These are phyloP conservation scores for Butorides virescens DNA, from an alignment of 2,113 vertebrate species.

Conservation along the genomic window DNA sequence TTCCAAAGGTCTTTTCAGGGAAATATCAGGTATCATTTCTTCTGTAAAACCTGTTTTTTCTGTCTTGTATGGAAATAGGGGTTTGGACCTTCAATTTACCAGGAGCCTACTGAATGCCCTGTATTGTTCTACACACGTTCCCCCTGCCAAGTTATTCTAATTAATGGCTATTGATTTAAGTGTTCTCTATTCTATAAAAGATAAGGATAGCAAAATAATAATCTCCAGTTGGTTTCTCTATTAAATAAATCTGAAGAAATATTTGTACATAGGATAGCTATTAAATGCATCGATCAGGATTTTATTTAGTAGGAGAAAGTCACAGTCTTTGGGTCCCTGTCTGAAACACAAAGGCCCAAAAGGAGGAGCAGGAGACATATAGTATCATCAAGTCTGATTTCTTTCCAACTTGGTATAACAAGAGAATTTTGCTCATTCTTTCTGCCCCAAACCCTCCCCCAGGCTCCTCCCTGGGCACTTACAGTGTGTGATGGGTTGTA, in stretches of 20 bases:
- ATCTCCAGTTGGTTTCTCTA: not conserved
- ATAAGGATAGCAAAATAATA: not conserved
- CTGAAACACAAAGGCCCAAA: not conserved
- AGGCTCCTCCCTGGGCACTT: not conserved
- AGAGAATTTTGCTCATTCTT: not conserved
- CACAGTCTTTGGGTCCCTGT: not conserved
- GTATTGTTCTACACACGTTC: not conserved
- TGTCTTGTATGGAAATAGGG: not conserved
- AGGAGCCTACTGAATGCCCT: not conserved
- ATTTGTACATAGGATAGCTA: not conserved
- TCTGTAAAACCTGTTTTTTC: not conserved
- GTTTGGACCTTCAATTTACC: not conserved
- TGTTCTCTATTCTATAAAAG: not conserved
- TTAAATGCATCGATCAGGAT: not conserved
- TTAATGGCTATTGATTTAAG: not conserved
- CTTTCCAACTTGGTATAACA: not conserved
- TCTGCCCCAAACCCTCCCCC: not conserved
- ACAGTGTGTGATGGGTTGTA: not conserved
- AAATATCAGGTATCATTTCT: not conserved
- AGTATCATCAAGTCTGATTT: not conserved
- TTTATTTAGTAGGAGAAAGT: not conserved
- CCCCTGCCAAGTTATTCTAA: not conserved
- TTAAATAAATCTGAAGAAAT: not conserved
- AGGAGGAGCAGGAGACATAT: not conserved
- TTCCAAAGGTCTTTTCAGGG: not conserved